phyloP scores from a whole-genome alignment of 1,140 invertebrate genomes.

The Neodiprion fabricii region DNA sequence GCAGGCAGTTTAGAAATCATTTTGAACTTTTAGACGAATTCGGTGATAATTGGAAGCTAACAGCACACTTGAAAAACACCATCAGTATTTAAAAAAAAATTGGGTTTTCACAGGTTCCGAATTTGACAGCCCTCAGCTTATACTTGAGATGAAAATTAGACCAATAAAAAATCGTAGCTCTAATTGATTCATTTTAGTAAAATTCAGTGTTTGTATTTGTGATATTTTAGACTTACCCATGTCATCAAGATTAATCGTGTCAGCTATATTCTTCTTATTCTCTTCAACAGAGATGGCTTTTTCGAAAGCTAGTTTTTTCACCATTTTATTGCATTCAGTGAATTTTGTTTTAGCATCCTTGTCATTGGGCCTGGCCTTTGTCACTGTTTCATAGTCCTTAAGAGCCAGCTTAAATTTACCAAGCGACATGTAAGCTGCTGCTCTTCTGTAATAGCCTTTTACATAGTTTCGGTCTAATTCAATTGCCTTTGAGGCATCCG shows the following conservation, averaged over 20 bases:
- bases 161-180: too few species aligned
- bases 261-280: constrained; percentile 83
- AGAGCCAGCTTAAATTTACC: constrained; percentile 97
- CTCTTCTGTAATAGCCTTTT: constrained; percentile 95
- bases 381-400: constrained; percentile 95
- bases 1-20: too few species aligned
- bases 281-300: constrained; percentile 96
- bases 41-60: too few species aligned
- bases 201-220: too few species aligned
- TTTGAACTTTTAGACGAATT: too few species aligned
- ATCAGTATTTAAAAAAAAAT: too few species aligned
- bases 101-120: too few species aligned
- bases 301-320: constrained; percentile 93
- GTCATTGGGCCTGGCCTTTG: constrained; percentile 89
- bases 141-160: too few species aligned
- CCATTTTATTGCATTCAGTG: constrained; percentile 95
- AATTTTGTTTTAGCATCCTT: constrained; percentile 94
- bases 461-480: constrained; percentile 89
- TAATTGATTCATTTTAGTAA: too few species aligned
- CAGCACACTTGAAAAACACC: too few species aligned
- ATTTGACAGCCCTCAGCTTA: too few species aligned
- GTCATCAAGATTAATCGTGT: constrained; percentile 85
- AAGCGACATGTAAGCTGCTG: constrained; percentile 95
- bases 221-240: constrained; percentile 76
- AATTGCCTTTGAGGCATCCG: constrained; percentile 91